Evolutionary conservation across 2,797 vertebrate species (phyloP).

Genomic region (Clarias laeviceps): DNA sequence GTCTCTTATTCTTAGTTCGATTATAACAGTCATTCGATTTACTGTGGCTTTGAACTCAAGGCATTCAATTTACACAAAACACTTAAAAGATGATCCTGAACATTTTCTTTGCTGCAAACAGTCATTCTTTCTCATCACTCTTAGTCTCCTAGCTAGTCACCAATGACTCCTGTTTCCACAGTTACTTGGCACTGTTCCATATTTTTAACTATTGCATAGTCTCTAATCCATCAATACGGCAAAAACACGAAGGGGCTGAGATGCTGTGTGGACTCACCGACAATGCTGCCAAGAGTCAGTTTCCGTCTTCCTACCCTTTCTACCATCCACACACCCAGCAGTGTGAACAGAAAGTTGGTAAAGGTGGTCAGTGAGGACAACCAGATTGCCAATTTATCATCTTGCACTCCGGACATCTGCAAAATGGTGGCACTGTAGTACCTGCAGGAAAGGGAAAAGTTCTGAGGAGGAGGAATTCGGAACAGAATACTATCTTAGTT

Average conservation of each 20-base stretch:
- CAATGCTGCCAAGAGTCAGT: constrained; percentile 88
- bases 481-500: background rate
- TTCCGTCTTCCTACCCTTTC: constrained; percentile 92
- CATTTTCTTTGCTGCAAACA: background rate
- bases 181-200: constrained; percentile 24
- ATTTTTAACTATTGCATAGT: background rate
- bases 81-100: background rate
- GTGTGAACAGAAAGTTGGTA: constrained; percentile 95
- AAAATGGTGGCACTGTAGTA: constrained; percentile 99
- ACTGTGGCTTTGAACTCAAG: background rate
- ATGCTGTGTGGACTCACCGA: constrained; percentile 72
- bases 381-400: constrained; percentile 94
- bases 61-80: background rate
- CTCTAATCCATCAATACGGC: background rate
- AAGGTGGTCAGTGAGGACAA: constrained; percentile 89
- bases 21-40: background rate
- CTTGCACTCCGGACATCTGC: constrained; percentile 96
- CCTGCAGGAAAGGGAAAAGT: constrained; percentile 69
- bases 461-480: background rate
- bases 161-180: background rate
- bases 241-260: background rate
- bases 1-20: background rate
- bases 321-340: constrained; percentile 95
- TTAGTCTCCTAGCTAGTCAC: constrained; percentile 21
- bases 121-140: background rate